Evolutionary conservation across 35 echinoderm and acorn worm genomes (phyloP), one percentile per base, ranked within the genome.

Genomic region (Diadema setosum): DNA sequence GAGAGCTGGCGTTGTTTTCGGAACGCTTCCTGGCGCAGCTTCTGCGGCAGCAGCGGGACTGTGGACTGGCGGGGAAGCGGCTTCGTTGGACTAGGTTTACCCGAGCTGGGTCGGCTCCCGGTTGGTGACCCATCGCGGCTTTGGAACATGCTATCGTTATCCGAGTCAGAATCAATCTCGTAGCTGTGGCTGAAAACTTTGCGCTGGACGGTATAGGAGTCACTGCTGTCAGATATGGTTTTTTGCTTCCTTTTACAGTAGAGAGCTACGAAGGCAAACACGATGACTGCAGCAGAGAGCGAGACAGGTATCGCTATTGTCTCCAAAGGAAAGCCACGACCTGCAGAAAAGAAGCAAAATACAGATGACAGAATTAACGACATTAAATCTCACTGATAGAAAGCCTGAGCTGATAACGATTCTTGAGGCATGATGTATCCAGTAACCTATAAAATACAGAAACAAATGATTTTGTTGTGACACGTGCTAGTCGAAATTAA

Each of bases 21-120:
- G 61, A 97, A 97, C 17, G 95, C 87, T 34, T 97, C 95, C 82
- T 97, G 95, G 15, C 91, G 91, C 16, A 90, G 83, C 9, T 88
- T 86, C 58, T 92, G 87, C 17, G 91, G 91, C 39, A 97, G 83
- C 20, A 97, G 74, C 73, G 95, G 95, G 46, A 97, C 95, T 27
- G 95, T 97, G 11, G 95, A 82, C 64, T 97, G 95, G 35, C 95
- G 67, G 34, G 95, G 95, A 40, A 88, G 33, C 15, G 73, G 73
- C 64, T 87, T 90, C 57, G 82, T 74, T 42, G 95, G 90, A 58
- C 83, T 87, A 18, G 81, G 37, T 55, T 61, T 75, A 55, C 82
- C 87, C 70, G 65, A 90, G 65, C 65, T 46, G 84, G 46, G 83
- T 82, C 65, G 46, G 21, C 82, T 32, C 23, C 61, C 25, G 6